These are phyloP conservation scores for Ceratotherium simum DNA, from an alignment of 2,113 vertebrate species.

Conservation along the genomic window DNA sequence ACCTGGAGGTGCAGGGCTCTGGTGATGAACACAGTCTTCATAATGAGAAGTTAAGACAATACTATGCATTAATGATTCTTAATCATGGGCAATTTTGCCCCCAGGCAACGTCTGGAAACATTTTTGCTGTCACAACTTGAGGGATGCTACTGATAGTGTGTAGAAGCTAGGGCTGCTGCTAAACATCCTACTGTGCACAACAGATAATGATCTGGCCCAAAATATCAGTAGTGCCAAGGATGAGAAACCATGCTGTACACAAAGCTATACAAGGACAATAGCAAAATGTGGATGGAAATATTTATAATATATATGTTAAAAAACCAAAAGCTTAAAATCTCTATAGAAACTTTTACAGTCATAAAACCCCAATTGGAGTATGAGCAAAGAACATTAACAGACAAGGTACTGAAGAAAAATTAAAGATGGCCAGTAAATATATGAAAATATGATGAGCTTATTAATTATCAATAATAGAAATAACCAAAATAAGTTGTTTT, in stretches of 20 bases:
- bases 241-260: neutral
- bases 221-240: neutral
- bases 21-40: neutral
- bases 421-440: neutral
- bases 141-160: neutral
- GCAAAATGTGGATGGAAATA: neutral
- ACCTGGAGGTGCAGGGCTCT: neutral
- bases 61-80: neutral
- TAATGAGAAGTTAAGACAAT: neutral
- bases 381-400: neutral
- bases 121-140: neutral
- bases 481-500: neutral
- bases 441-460: neutral
- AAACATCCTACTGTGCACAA: too few species aligned
- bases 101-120: neutral
- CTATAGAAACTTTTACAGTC: slow-evolving; percentile 7
- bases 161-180: neutral
- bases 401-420: neutral
- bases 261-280: neutral
- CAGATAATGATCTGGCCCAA: neutral
- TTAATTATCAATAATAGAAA: neutral
- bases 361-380: neutral
- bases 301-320: neutral
- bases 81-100: neutral
- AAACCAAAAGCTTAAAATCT: neutral